Percentiles rank a stretch among this genome's conserved stretches.
phyloP scores from a whole-genome alignment of 2,888 invertebrate species.

The Erebia aethiops region DNA sequence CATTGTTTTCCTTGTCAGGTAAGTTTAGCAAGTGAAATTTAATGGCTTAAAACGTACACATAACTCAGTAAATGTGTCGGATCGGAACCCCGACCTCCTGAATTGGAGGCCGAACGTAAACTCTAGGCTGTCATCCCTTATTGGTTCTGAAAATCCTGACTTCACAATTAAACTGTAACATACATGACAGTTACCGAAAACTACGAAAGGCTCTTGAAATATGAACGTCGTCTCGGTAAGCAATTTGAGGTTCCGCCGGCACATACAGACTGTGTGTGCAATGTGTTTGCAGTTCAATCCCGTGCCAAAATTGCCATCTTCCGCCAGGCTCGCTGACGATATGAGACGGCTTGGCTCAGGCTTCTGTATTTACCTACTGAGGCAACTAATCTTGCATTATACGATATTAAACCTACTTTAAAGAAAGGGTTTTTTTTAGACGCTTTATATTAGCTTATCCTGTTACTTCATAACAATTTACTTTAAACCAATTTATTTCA shows the following conservation, averaged over 20 bases:
- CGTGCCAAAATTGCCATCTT: slow-evolving; percentile 76
- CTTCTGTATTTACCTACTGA: slow-evolving; percentile 32
- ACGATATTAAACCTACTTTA: slow-evolving; percentile 19
- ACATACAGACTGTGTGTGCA: slow-evolving; percentile 48
- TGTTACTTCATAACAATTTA: too few relatives aligned
- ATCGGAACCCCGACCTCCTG: too few relatives aligned
- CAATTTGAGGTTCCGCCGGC: slow-evolving; percentile 73
- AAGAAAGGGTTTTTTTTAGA: not conserved
- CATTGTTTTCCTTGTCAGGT: too few relatives aligned
- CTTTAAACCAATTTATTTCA: too few relatives aligned
- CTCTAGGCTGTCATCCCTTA: too few relatives aligned
- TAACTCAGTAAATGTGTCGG: too few relatives aligned
- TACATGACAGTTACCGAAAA: slow-evolving; percentile 54
- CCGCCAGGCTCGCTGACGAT: slow-evolving; percentile 55
- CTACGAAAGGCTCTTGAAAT: slow-evolving; percentile 67
- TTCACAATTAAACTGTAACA: slow-evolving; percentile 49
- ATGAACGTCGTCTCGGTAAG: slow-evolving; percentile 67
- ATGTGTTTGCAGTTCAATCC: slow-evolving; percentile 57
- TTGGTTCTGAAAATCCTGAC: slow-evolving; percentile 15
- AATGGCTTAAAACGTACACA: too few relatives aligned
- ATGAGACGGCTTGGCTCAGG: slow-evolving; percentile 34
- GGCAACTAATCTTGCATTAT: slow-evolving; percentile 35
- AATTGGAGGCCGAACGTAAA: too few relatives aligned
- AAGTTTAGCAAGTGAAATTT: too few relatives aligned
- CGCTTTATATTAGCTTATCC: too few relatives aligned